These are phyloP conservation scores for Epinotia ramella DNA, from an alignment of 2,888 invertebrate genomes.

Conservation along the genomic window DNA sequence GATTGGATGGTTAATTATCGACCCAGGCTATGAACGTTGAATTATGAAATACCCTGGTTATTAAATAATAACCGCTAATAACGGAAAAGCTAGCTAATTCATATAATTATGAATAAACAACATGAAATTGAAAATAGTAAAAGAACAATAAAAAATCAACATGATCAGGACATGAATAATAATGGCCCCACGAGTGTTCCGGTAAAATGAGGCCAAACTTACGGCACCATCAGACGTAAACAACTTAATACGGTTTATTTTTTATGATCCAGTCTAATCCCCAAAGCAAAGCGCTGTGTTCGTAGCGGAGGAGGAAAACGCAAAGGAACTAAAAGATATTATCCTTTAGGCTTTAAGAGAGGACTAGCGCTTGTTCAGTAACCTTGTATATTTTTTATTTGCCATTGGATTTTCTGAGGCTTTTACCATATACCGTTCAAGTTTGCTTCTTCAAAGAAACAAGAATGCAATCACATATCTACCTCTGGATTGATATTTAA, in stretches of 20 bases:
- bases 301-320: constrained; percentile 36
- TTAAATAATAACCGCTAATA: too few relatives aligned
- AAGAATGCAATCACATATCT: too few relatives aligned
- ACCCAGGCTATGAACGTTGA: too few relatives aligned
- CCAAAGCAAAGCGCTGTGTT: constrained; percentile 31
- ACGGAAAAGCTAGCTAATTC: too few relatives aligned
- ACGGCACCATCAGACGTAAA: constrained; percentile 9
- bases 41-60: too few relatives aligned
- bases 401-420: constrained; percentile 14
- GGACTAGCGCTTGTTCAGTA: constrained; percentile 23
- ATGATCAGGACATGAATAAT: not conserved
- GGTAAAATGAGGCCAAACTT: constrained; percentile 24
- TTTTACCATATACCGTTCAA: not conserved
- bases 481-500: not conserved
- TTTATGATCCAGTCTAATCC: constrained; percentile 37
- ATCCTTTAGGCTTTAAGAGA: constrained; percentile 33
- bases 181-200: not conserved
- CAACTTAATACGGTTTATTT: constrained; percentile 42
- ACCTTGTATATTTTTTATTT: constrained; percentile 35
- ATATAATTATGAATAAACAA: too few relatives aligned
- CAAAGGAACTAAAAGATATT: constrained; percentile 39
- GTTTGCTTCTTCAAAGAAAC: too few relatives aligned
- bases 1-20: too few relatives aligned
- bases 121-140: too few relatives aligned
- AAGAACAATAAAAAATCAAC: not conserved